phyloP scores from a whole-genome alignment of 2,113 vertebrate genomes.

The Morone saxatilis region DNA sequence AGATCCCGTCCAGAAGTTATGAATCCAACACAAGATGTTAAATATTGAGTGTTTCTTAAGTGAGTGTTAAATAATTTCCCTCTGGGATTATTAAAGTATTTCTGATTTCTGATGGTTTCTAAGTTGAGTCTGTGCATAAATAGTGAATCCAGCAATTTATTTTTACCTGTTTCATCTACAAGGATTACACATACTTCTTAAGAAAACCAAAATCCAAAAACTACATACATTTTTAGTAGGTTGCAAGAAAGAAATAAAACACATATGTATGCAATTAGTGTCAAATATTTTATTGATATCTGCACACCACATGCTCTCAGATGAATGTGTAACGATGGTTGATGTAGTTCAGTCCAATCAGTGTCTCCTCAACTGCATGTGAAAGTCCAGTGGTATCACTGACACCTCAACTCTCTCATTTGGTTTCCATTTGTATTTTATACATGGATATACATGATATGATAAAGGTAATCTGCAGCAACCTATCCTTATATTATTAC shows the following conservation, averaged over 20 bases:
- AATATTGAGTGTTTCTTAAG: neutral
- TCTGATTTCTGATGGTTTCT: no score
- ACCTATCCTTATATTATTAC: no score
- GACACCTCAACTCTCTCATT: no score
- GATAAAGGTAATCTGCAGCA: no score
- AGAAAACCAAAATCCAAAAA: neutral
- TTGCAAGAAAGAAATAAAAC: neutral
- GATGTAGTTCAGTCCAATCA: neutral
- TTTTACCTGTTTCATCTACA: neutral
- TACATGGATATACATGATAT: no score
- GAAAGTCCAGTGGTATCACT: neutral
- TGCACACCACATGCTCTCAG: slow-evolving; percentile 5
- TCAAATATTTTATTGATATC: slow-evolving; percentile 2
- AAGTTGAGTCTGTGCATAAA: neutral
- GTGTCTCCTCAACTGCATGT: neutral
- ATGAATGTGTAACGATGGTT: neutral
- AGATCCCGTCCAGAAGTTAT: neutral
- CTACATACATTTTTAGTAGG: neutral
- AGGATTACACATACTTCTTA: neutral
- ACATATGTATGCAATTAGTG: neutral
- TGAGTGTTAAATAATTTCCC: no score
- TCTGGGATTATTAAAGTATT: no score
- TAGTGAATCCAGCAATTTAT: neutral
- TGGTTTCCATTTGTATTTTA: no score
- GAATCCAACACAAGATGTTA: neutral